Conservation (phyloP, 2,888 invertebrate species). For the Clusia tigrina region DNA sequence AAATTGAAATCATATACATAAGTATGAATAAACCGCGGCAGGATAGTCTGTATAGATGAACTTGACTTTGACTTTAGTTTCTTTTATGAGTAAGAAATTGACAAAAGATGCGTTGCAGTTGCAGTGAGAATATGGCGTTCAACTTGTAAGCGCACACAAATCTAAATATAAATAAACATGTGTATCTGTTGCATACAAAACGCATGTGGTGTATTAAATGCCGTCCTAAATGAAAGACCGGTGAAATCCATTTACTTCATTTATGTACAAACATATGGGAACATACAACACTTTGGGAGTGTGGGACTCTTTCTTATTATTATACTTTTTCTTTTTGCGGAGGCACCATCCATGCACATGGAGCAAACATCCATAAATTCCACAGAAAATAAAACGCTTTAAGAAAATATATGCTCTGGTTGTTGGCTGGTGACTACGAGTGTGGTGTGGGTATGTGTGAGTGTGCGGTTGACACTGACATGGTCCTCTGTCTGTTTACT, state of each 20-base stretch:
- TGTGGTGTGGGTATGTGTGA: conserved; percentile 21
- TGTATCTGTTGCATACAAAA: conserved; percentile 48
- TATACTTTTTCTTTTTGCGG: neutral
- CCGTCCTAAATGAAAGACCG: conserved; percentile 1
- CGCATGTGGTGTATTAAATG: neutral
- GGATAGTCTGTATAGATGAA: neutral
- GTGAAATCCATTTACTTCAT: neutral
- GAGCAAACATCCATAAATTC: neutral
- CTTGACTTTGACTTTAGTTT: conserved; percentile 10
- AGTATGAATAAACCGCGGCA: no score
- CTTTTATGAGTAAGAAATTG: neutral
- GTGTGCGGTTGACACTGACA: conserved; percentile 42
- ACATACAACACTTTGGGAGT: neutral
- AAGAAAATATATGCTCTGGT: neutral
- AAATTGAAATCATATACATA: no score
- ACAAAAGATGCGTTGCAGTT: neutral
- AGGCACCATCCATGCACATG: neutral
- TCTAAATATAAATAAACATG: conserved; percentile 47
- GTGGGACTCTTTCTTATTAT: neutral
- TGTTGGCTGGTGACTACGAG: neutral
- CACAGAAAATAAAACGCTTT: neutral
- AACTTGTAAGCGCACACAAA: neutral
- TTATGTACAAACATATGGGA: no score
- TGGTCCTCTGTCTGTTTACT: conserved; percentile 36
- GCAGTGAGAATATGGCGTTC: neutral